Conservation (phyloP, 2,113 vertebrate genomes). For the Anthoscopus minutus region DNA sequence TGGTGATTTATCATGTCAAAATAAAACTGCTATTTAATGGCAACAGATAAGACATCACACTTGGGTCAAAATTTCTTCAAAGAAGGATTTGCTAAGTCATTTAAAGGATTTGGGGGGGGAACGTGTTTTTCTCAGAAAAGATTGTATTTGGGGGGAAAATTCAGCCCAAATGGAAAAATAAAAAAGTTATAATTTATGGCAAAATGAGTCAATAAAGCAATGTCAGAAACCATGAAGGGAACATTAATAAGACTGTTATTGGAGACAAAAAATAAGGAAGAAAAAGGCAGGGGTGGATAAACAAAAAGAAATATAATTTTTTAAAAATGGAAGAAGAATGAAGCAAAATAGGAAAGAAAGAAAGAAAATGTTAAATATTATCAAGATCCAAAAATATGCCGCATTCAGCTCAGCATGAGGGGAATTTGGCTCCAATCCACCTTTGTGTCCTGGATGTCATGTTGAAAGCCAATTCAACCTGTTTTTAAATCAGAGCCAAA, state of each 20-base stretch:
- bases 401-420: neutral
- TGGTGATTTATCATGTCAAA: neutral
- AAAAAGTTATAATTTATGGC: neutral
- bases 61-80: neutral
- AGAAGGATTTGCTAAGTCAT: slow-evolving; percentile 17
- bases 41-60: neutral
- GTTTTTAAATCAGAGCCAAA: neutral
- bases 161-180: neutral
- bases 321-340: neutral
- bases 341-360: neutral
- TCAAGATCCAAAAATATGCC: neutral
- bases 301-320: neutral
- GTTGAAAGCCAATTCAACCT: neutral
- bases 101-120: neutral
- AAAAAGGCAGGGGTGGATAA: neutral
- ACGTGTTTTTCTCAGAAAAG: neutral
- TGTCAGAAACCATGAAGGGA: neutral
- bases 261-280: neutral
- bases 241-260: neutral
- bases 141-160: neutral
- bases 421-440: neutral
- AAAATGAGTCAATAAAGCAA: slow-evolving; percentile 27
- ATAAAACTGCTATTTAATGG: neutral
- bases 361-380: neutral
- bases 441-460: neutral